phyloP scores from a whole-genome alignment of 2,888 invertebrate species.

The Deilephila elpenor region DNA sequence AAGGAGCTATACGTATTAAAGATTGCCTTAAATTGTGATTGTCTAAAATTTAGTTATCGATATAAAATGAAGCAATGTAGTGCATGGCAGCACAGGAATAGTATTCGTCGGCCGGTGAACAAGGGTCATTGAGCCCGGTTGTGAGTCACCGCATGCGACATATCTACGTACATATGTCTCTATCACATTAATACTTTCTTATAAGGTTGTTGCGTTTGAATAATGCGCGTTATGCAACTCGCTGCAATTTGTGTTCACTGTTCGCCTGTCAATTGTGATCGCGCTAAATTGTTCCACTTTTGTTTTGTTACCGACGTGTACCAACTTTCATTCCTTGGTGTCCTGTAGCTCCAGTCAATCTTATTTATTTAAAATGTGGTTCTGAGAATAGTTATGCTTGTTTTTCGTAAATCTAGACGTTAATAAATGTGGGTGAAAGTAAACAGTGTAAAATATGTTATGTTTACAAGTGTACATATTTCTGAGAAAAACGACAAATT shows the following conservation, averaged over 20 bases:
- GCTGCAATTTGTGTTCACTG: conserved; percentile 76
- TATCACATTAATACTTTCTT: conserved; percentile 83
- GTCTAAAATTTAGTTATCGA: conserved; percentile 49
- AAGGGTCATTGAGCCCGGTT: conserved; percentile 74
- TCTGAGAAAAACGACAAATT: conserved; percentile 1
- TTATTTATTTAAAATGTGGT: not conserved
- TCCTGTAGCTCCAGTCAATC: not conserved
- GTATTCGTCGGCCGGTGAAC: conserved; percentile 70
- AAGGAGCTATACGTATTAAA: conserved; percentile 41
- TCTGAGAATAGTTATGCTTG: conserved; percentile 6
- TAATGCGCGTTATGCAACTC: conserved; percentile 83
- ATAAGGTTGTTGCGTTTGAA: conserved; percentile 81
- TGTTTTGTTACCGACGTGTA: not conserved
- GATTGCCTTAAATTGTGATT: conserved; percentile 50
- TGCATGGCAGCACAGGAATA: conserved; percentile 71
- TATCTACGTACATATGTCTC: conserved; percentile 66
- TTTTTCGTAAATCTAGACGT: conserved; percentile 6
- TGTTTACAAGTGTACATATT: not conserved
- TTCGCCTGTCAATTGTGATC: conserved; percentile 49
- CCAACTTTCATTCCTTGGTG: not conserved
- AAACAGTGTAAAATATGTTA: not conserved
- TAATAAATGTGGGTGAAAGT: not conserved
- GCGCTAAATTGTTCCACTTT: conserved; percentile 22
- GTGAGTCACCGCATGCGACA: conserved; percentile 77
- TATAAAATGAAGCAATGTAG: conserved; percentile 66